Evolutionary conservation across 2,113 vertebrate genomes (phyloP).

Genomic region (Scomber japonicus): DNA sequence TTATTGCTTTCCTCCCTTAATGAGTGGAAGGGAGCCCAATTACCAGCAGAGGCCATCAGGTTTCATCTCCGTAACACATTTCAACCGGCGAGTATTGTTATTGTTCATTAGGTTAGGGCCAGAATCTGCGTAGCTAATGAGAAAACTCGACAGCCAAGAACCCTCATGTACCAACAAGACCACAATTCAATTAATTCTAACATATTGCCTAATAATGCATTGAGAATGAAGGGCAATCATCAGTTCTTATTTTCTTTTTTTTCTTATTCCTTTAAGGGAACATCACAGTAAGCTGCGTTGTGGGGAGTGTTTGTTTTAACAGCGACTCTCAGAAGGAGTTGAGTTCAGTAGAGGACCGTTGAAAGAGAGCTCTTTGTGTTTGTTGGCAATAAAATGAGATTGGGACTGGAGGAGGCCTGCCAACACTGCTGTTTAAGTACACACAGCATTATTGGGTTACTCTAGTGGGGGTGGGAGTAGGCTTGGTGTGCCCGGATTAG

Average conservation of each 20-base stretch:
- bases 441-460: constrained; percentile 86
- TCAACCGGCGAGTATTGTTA: constrained; percentile 76
- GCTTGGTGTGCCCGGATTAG: constrained; percentile 47
- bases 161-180: constrained; percentile 68
- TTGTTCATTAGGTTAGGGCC: constrained; percentile 82
- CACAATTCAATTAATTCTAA: constrained; percentile 81
- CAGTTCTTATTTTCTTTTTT: constrained; percentile 41
- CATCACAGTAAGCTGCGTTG: constrained; percentile 42
- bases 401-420: constrained; percentile 72
- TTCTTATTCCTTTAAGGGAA: constrained; percentile 31
- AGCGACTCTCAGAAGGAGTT: constrained; percentile 77
- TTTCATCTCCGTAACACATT: constrained; percentile 76
- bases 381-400: constrained; percentile 81
- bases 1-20: constrained; percentile 76
- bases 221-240: constrained; percentile 68
- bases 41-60: constrained; percentile 68
- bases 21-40: constrained; percentile 76
- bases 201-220: constrained; percentile 79
- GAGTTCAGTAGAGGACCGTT: constrained; percentile 59
- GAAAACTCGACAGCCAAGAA: constrained; percentile 72
- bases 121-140: constrained; percentile 80
- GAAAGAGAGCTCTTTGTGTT: constrained; percentile 76
- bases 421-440: constrained; percentile 87
- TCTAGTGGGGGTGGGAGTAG: constrained; percentile 81
- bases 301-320: constrained; percentile 74